Evolutionary conservation across 53 echinoderm and acorn worm genomes (phyloP).

Genomic region (Luidia sarsii): DNA sequence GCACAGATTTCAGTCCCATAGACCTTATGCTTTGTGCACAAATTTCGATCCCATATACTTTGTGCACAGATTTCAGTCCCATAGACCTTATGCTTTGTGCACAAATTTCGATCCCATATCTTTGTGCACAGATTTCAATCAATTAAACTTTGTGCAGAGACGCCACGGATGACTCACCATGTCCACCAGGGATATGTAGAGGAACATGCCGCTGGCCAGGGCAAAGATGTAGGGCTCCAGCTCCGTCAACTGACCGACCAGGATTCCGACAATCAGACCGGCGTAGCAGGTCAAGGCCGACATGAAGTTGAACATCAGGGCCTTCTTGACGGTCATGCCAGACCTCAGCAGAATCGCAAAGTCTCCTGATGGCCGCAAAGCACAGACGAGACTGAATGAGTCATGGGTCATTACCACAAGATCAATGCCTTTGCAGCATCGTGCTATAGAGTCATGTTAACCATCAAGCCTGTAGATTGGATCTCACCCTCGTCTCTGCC

Average conservation of each 20-base stretch:
- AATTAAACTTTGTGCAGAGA: background rate
- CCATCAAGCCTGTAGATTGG: no score
- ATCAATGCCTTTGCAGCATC: no score
- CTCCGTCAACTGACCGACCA: constrained; percentile 51
- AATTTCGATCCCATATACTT: no score
- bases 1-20: no score
- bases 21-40: background rate
- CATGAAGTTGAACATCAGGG: constrained; percentile 56
- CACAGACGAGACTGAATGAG: background rate
- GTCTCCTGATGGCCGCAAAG: constrained; percentile 54
- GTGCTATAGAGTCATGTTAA: no score
- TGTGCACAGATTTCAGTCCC: no score
- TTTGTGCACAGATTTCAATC: background rate
- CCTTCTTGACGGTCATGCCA: constrained; percentile 71
- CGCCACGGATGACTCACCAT: constrained; percentile 66
- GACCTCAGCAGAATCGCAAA: constrained; percentile 76
- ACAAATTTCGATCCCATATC: background rate
- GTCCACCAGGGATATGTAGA: constrained; percentile 79
- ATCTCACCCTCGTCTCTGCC: no score
- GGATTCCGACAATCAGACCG: constrained; percentile 63
- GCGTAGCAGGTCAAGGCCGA: constrained; percentile 66
- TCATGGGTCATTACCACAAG: no score
- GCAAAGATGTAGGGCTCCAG: constrained; percentile 72
- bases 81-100: background rate
- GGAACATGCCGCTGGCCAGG: constrained; percentile 77